phyloP scores from a whole-genome alignment of 1,140 invertebrate genomes.

The Andrena cerasifolii region DNA sequence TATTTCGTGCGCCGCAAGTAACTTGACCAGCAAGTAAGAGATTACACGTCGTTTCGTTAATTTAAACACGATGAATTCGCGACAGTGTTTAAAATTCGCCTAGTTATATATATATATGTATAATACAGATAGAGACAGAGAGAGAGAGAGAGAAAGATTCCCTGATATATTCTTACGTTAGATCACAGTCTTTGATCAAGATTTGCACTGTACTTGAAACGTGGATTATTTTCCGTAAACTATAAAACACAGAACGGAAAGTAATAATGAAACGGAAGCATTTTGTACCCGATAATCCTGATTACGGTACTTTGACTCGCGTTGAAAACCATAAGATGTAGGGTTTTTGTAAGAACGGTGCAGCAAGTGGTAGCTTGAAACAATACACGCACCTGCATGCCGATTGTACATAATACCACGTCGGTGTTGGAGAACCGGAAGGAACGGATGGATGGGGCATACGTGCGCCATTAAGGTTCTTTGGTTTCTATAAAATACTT shows the following conservation, averaged over 20 bases:
- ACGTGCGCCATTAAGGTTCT: constrained; percentile 13
- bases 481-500: constrained; percentile 58
- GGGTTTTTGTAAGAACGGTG: too few species aligned
- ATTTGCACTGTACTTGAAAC: neutral
- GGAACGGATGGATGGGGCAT: neutral
- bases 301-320: too few species aligned
- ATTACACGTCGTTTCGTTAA: neutral
- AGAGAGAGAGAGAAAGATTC: too few species aligned
- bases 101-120: constrained; percentile 27
- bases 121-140: too few species aligned
- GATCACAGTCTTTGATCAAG: constrained; percentile 37
- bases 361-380: neutral
- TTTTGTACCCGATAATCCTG: neutral
- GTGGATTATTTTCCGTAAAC: neutral
- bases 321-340: too few species aligned
- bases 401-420: too few species aligned
- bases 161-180: neutral
- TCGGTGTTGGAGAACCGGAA: too few species aligned
- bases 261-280: constrained; percentile 30
- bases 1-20: constrained; percentile 19
- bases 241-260: neutral
- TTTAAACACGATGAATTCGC: constrained; percentile 23
- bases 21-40: constrained; percentile 66
- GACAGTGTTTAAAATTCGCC: constrained; percentile 4
- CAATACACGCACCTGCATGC: too few species aligned